A percentile compares a stretch with the other conserved stretches of the same genome.
These are phyloP conservation scores for Scomberomorus guttatus DNA, from an alignment of 2,797 vertebrate species.

Conservation along the genomic window DNA sequence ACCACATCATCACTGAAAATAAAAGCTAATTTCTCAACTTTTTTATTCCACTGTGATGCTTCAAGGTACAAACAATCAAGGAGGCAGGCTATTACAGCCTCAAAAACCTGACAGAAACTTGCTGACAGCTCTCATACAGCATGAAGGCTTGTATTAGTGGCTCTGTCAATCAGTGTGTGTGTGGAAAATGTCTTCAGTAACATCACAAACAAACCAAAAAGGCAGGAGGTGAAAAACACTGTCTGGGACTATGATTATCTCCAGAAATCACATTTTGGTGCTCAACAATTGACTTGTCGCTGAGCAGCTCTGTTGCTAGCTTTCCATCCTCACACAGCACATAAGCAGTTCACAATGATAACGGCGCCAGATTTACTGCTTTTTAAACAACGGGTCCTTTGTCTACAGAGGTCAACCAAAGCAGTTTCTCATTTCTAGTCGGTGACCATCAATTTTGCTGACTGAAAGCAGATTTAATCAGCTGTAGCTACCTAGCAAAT, in stretches of 20 bases:
- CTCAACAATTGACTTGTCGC: not conserved
- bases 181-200: slow-evolving; percentile 10
- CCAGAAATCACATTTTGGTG: not conserved
- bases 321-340: not conserved
- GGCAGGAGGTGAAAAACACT: slow-evolving; percentile 10
- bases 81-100: slow-evolving; percentile 13
- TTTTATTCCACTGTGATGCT: slow-evolving; percentile 5
- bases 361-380: too few species aligned
- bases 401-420: too few species aligned
- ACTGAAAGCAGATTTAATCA: too few species aligned
- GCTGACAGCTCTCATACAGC: slow-evolving; percentile 11
- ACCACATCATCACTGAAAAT: slow-evolving; percentile 4
- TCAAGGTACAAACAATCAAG: slow-evolving; percentile 26
- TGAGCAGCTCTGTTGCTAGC: not conserved
- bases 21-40: slow-evolving; percentile 1
- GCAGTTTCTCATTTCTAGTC: too few species aligned
- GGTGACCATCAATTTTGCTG: too few species aligned
- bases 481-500: too few species aligned
- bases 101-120: not conserved
- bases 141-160: slow-evolving; percentile 20
- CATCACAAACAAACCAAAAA: slow-evolving; percentile 14
- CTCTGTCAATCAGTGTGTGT: slow-evolving; percentile 25
- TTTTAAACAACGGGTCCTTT: too few species aligned
- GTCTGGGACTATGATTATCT: slow-evolving; percentile 16
- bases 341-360: not conserved